Evolutionary conservation across 2,888 invertebrate species (phyloP).

Genomic region (Drosophila anomalata): DNA sequence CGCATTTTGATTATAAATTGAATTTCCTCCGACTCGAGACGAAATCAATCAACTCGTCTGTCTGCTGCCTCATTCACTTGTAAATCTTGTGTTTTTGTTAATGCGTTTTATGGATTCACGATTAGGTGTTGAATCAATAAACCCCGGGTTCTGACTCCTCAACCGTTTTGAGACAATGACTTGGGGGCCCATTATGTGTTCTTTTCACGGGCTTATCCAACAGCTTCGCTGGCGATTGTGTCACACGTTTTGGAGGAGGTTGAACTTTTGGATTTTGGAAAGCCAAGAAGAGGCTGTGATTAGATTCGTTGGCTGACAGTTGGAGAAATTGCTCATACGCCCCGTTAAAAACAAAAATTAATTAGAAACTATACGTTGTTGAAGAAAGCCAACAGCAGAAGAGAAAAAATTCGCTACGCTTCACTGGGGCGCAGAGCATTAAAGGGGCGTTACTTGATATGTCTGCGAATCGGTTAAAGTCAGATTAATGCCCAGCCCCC

Average conservation of each 20-base stretch:
- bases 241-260: slow-evolving; percentile 12
- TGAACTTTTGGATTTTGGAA: slow-evolving; percentile 2
- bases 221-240: slow-evolving; percentile 30
- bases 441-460: slow-evolving; percentile 45
- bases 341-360: slow-evolving; percentile 46
- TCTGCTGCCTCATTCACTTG: slow-evolving; percentile 46
- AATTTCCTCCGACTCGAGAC: slow-evolving; percentile 53
- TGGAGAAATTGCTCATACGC: slow-evolving; percentile 51
- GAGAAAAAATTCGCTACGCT: slow-evolving; percentile 21
- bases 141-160: slow-evolving; percentile 30
- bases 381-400: slow-evolving; percentile 18
- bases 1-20: slow-evolving; percentile 68
- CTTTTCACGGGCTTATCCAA: slow-evolving; percentile 18
- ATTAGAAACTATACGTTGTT: slow-evolving; percentile 45
- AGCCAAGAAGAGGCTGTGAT: slow-evolving; percentile 7
- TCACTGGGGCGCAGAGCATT: slow-evolving; percentile 20
- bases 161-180: slow-evolving; percentile 28
- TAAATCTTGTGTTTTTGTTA: slow-evolving; percentile 45
- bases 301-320: slow-evolving; percentile 35
- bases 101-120: slow-evolving; percentile 58
- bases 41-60: slow-evolving; percentile 64
- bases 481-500: slow-evolving; percentile 28
- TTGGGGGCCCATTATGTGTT: slow-evolving; percentile 16
- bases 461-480: slow-evolving; percentile 47
- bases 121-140: slow-evolving; percentile 52